phyloP scores from a whole-genome alignment of 2,113 vertebrate species.

The Entelurus aequoreus region DNA sequence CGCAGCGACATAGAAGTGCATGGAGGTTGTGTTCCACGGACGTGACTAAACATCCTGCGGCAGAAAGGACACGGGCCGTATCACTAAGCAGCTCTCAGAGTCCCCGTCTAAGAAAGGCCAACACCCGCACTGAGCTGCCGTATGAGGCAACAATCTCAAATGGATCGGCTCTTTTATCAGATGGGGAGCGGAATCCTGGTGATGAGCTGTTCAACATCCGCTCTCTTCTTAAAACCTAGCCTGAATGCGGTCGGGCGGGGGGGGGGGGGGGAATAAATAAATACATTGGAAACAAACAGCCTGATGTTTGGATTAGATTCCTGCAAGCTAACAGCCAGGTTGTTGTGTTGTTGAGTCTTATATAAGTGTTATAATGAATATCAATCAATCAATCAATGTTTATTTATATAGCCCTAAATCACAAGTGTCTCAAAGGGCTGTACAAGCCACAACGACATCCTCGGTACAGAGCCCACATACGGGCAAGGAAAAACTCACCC shows the following conservation, averaged over 20 bases:
- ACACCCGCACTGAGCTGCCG: slow-evolving; percentile 23
- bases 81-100: background rate
- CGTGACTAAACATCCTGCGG: background rate
- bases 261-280: background rate
- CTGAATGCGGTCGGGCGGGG: no score
- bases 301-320: slow-evolving; percentile 11
- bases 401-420: no score
- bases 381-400: no score
- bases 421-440: no score
- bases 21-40: no score
- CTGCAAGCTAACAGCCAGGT: background rate
- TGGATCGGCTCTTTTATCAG: slow-evolving; percentile 37
- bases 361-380: slow-evolving; percentile 11
- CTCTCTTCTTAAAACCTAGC: slow-evolving; percentile 8
- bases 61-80: background rate
- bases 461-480: no score
- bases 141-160: slow-evolving; percentile 32
- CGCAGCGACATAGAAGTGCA: no score
- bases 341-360: background rate
- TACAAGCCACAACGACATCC: no score
- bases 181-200: slow-evolving; percentile 29
- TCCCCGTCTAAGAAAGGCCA: slow-evolving; percentile 13
- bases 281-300: slow-evolving; percentile 18
- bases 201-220: slow-evolving; percentile 31
- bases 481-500: no score